phyloP scores from a whole-genome alignment of 2,113 vertebrate genomes.

The Myiopsitta monachus region DNA sequence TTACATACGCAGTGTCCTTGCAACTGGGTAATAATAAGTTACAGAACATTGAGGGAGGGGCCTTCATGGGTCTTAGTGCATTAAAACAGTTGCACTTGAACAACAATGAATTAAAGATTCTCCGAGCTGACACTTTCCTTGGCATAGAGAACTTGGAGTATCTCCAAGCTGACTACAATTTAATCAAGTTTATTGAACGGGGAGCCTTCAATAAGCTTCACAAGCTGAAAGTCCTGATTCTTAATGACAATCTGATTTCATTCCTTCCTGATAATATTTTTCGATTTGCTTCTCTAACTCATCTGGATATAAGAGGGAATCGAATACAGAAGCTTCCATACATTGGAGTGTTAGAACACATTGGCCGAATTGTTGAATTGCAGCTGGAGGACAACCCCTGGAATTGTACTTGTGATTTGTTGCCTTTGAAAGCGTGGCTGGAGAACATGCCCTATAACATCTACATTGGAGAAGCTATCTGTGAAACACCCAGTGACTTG shows the following conservation, averaged over 20 bases:
- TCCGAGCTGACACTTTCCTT: slow-evolving; percentile 94
- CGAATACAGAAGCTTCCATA: slow-evolving; percentile 97
- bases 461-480: slow-evolving; percentile 97
- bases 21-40: slow-evolving; percentile 98
- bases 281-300: slow-evolving; percentile 95
- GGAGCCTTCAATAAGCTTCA: slow-evolving; percentile 99
- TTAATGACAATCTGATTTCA: slow-evolving; percentile 97
- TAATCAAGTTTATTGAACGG: slow-evolving; percentile 97
- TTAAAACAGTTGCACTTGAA: slow-evolving; percentile 98
- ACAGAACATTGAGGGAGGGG: slow-evolving; percentile 97
- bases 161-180: slow-evolving; percentile 99
- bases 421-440: slow-evolving; percentile 95
- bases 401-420: slow-evolving; percentile 97
- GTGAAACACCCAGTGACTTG: slow-evolving; percentile 94
- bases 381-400: slow-evolving; percentile 98
- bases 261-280: slow-evolving; percentile 98
- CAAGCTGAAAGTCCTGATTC: slow-evolving; percentile 95
- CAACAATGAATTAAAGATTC: slow-evolving; percentile 97
- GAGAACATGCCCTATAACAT: slow-evolving; percentile 99
- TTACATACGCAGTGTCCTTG: slow-evolving; percentile 95
- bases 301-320: slow-evolving; percentile 98
- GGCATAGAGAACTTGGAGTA: slow-evolving; percentile 99
- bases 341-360: slow-evolving; percentile 96
- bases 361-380: slow-evolving; percentile 93
- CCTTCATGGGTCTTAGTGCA: slow-evolving; percentile 91